Evolutionary conservation across 2,113 vertebrate genomes (phyloP).

Genomic region (Esox niger): DNA sequence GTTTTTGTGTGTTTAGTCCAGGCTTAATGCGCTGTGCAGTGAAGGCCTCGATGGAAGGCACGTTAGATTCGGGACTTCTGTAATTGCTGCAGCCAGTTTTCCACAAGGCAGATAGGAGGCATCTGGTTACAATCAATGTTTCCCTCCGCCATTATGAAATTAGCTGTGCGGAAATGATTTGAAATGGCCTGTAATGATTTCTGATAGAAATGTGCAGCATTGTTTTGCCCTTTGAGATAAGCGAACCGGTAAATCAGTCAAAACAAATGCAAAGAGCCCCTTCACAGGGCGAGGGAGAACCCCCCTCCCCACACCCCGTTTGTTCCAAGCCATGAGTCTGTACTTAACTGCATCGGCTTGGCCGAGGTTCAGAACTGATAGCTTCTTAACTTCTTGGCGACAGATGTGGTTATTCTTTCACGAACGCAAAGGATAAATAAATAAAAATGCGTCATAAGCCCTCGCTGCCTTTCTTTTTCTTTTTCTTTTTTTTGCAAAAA

Average conservation of each 20-base stretch:
- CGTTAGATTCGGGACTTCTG: too few relatives aligned
- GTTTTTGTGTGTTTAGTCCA: too few relatives aligned
- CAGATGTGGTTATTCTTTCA: conserved; percentile 18
- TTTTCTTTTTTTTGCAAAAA: conserved; percentile 4
- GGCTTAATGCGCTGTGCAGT: too few relatives aligned
- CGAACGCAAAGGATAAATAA: background rate
- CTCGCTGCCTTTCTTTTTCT: background rate
- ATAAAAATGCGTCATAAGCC: background rate
- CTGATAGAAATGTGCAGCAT: conserved; percentile 58
- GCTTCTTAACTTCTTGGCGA: conserved; percentile 23
- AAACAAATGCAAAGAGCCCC: conserved; percentile 42
- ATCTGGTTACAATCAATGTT: conserved; percentile 66
- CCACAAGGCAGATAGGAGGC: conserved; percentile 19
- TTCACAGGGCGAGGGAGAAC: conserved; percentile 15
- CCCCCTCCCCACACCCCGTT: background rate
- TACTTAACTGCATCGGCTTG: conserved; percentile 39
- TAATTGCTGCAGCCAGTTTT: too few relatives aligned
- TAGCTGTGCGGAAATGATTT: conserved; percentile 61
- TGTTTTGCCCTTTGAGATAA: conserved; percentile 57
- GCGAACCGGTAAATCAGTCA: conserved; percentile 50
- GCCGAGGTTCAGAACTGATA: conserved; percentile 40
- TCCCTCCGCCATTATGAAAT: conserved; percentile 58
- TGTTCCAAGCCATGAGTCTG: conserved; percentile 31
- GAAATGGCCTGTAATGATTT: conserved; percentile 64
- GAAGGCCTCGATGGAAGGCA: too few relatives aligned